Evolutionary conservation across 2,888 invertebrate species (phyloP).

Genomic region (Tipula helvola): DNA sequence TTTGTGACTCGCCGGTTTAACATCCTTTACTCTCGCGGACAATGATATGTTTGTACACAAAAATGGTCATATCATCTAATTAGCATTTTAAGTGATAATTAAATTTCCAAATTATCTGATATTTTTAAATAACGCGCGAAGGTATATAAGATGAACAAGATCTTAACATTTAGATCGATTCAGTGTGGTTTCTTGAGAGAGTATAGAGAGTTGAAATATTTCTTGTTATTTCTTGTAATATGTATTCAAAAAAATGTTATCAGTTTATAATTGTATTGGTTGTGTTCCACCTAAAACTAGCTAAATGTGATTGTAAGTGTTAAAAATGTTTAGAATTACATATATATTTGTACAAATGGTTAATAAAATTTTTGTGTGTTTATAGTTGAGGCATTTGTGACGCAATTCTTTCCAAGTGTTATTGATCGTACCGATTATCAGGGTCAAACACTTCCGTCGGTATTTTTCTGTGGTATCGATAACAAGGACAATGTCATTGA

Average conservation of each 20-base stretch:
- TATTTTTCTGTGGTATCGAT: neutral
- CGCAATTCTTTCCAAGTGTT: neutral
- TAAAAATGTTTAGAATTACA: neutral
- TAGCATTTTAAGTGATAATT: neutral
- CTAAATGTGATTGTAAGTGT: neutral
- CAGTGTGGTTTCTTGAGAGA: neutral
- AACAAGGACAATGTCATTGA: neutral
- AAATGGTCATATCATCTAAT: neutral
- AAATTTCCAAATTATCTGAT: neutral
- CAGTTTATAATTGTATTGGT: neutral
- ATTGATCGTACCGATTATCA: neutral
- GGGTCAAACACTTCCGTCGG: neutral
- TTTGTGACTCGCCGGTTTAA: too few species aligned
- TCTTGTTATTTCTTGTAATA: neutral
- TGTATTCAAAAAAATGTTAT: neutral
- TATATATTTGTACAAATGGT: neutral
- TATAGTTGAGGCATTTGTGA: neutral
- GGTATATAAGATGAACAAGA: neutral
- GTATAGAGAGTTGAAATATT: too few species aligned
- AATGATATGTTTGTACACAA: too few species aligned
- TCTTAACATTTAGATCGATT: neutral
- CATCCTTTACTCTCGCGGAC: too few species aligned
- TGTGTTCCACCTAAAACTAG: neutral
- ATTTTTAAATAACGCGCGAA: neutral
- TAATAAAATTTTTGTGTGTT: neutral